Evolutionary conservation across 2,113 vertebrate species (phyloP).

Genomic region (Mormyrus iriodes): DNA sequence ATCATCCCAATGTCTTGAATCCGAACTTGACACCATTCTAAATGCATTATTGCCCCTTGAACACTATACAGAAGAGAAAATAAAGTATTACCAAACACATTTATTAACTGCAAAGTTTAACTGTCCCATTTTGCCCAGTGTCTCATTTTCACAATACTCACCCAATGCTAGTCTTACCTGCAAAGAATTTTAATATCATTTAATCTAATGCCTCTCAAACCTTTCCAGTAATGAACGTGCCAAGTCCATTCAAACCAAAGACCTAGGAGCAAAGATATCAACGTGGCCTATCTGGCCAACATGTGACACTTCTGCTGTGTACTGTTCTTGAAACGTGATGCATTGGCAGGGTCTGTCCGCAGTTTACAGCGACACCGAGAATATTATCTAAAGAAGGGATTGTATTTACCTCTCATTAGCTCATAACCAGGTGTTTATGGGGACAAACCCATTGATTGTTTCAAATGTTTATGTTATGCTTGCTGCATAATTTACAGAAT

Average conservation of each 20-base stretch:
- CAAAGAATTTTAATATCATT: background rate
- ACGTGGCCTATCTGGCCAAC: background rate
- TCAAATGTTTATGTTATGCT: background rate
- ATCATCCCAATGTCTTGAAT: too few species aligned
- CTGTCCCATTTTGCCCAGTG: too few species aligned
- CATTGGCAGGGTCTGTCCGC: background rate
- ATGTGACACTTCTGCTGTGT: background rate
- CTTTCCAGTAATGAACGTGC: background rate
- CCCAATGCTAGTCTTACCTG: too few species aligned
- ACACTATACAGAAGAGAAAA: too few species aligned
- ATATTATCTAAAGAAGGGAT: background rate
- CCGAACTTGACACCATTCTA: too few species aligned
- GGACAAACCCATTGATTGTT: background rate
- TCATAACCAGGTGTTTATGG: background rate
- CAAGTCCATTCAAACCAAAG: background rate
- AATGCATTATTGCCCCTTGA: too few species aligned
- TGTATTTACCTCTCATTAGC: background rate
- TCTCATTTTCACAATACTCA: too few species aligned
- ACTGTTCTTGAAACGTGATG: background rate
- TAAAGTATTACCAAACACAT: too few species aligned
- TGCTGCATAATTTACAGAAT: background rate
- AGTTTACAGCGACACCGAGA: background rate
- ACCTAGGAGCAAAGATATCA: background rate
- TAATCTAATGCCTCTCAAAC: background rate
- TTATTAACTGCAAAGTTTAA: too few species aligned